Percentiles rank a stretch among this genome's conserved stretches.
Evolutionary conservation across 2,797 vertebrate genomes (phyloP).

Genomic region (Eutrigla gurnardus): DNA sequence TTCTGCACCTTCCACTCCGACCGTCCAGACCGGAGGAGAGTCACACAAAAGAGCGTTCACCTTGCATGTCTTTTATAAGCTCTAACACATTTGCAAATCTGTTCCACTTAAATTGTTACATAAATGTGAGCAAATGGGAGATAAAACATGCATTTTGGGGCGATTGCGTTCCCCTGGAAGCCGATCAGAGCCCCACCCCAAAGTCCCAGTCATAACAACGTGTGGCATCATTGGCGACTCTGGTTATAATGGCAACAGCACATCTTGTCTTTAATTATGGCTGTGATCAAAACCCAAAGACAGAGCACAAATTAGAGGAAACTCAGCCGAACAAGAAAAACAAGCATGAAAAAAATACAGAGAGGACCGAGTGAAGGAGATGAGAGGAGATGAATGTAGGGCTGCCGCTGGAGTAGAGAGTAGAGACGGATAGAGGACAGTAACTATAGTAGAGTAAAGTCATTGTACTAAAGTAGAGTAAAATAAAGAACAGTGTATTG

Average conservation of each 20-base stretch:
- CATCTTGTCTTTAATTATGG: slow-evolving; percentile 65
- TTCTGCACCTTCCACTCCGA: slow-evolving; percentile 10
- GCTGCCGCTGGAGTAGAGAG: not conserved
- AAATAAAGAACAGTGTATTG: no score
- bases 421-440: not conserved
- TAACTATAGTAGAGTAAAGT: not conserved
- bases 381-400: slow-evolving; percentile 10
- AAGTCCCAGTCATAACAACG: slow-evolving; percentile 66
- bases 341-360: slow-evolving; percentile 58
- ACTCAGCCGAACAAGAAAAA: slow-evolving; percentile 58
- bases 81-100: not conserved
- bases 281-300: slow-evolving; percentile 56
- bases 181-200: slow-evolving; percentile 42
- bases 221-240: slow-evolving; percentile 65
- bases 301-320: slow-evolving; percentile 63
- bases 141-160: slow-evolving; percentile 21
- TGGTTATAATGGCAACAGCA: slow-evolving; percentile 64
- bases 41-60: not conserved
- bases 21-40: slow-evolving; percentile 8
- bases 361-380: slow-evolving; percentile 40
- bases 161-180: slow-evolving; percentile 40
- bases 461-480: no score
- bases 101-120: slow-evolving; percentile 4
- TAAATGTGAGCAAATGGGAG: slow-evolving; percentile 17
- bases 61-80: not conserved